Conservation (phyloP, 2,888 invertebrate species). For the Allolobophora icterica region DNA sequence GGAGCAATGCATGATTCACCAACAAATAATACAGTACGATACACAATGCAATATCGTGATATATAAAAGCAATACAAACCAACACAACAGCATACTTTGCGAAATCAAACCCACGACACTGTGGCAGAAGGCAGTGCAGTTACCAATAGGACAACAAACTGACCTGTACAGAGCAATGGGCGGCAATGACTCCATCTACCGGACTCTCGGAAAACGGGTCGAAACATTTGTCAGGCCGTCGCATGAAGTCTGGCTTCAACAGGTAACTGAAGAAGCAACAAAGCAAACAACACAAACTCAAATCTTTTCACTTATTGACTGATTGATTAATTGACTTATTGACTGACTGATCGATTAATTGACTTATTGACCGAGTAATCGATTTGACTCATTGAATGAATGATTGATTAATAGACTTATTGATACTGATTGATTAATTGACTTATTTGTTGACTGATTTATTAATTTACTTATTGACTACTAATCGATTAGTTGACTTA, state of each 20-base stretch:
- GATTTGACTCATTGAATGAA: not conserved
- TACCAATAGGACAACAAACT: not conserved
- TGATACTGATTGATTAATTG: too few relatives aligned
- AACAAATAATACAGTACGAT: not conserved
- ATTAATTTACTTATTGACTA: not conserved
- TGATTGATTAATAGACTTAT: not conserved
- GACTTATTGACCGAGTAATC: too few relatives aligned
- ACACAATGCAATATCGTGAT: not conserved
- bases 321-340: too few relatives aligned
- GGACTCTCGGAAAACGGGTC: constrained; percentile 99
- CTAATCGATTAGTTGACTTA: not conserved
- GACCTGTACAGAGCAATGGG: constrained; percentile 94
- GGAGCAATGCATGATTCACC: not conserved
- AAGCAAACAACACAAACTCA: not conserved
- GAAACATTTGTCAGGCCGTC: constrained; percentile 91
- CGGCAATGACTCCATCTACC: constrained; percentile 98
- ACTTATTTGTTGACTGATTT: too few relatives aligned
- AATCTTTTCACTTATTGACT: too few relatives aligned
- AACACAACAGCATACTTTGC: too few relatives aligned
- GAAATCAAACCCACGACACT: too few relatives aligned
- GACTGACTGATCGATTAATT: too few relatives aligned
- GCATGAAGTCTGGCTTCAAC: constrained; percentile 98
- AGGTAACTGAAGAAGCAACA: constrained; percentile 72
- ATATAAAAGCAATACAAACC: too few relatives aligned
- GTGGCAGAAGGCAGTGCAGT: too few relatives aligned